These are phyloP conservation scores for Chondrosia reniformis DNA, from an alignment of 37 sponge, comb jelly and placozoan species.

Conservation along the genomic window DNA sequence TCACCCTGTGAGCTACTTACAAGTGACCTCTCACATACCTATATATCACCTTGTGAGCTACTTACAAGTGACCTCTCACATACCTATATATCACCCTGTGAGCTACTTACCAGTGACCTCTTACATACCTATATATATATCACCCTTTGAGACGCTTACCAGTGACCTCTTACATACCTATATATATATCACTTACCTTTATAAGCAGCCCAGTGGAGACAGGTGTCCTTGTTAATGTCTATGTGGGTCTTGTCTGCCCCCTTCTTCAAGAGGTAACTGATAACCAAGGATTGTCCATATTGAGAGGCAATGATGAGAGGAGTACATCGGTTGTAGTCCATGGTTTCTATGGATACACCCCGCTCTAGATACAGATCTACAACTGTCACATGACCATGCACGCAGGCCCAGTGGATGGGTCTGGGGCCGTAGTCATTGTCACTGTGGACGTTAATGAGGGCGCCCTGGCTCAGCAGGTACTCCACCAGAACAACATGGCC, in stretches of 20 bases:
- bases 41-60: too few species aligned
- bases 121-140: too few species aligned
- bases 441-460: conserved; percentile 64
- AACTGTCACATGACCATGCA: conserved; percentile 56
- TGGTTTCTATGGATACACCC: conserved; percentile 66
- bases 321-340: conserved; percentile 71
- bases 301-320: conserved; percentile 79
- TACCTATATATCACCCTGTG: too few species aligned
- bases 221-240: conserved; percentile 82
- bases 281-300: conserved; percentile 75
- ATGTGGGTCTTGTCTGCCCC: conserved; percentile 72
- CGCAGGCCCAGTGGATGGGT: conserved; percentile 87
- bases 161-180: background rate
- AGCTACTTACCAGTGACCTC: too few species aligned
- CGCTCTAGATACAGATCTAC: conserved; percentile 57
- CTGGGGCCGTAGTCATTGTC: conserved; percentile 69
- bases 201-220: conserved; percentile 87
- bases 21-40: too few species aligned
- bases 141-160: too few species aligned
- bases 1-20: too few species aligned
- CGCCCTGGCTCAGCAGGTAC: conserved; percentile 60
- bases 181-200: conserved; percentile 55
- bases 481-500: conserved; percentile 54
- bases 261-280: conserved; percentile 77
- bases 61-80: too few species aligned